Percentiles rank a stretch among this genome's conserved stretches.
phyloP scores from a whole-genome alignment of 2,888 invertebrate genomes.

The Ectobius pallidus region DNA sequence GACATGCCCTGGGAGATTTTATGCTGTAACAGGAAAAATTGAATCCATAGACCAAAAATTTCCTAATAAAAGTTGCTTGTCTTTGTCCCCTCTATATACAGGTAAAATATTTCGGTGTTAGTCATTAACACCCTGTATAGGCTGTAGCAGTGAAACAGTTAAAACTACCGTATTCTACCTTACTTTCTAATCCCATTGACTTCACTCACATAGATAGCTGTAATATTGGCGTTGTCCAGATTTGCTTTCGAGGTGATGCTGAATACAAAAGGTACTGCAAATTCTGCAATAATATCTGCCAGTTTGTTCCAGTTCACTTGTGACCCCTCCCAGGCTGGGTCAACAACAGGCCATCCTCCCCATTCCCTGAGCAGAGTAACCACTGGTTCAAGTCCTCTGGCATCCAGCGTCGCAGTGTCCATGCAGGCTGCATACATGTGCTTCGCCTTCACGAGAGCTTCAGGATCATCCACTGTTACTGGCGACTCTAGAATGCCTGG shows the following conservation, averaged over 20 bases:
- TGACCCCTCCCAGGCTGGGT: constrained; percentile 29
- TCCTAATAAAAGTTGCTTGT: no score
- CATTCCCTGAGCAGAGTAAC: constrained; percentile 47
- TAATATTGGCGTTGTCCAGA: constrained; percentile 48
- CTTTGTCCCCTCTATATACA: no score
- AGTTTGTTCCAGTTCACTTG: constrained; percentile 50
- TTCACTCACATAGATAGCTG: constrained; percentile 52
- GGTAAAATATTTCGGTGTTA: no score
- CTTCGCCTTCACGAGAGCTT: constrained; percentile 52
- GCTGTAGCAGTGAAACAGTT: no score
- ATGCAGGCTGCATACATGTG: constrained; percentile 52
- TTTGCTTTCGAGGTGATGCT: constrained; percentile 48
- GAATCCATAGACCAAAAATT: no score
- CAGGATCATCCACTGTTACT: constrained; percentile 47
- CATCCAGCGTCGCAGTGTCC: constrained; percentile 46
- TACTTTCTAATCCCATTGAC: no score
- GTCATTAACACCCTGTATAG: no score
- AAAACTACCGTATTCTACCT: no score
- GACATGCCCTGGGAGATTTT: no score
- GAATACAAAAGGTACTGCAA: constrained; percentile 54
- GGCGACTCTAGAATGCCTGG: background rate
- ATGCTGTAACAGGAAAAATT: no score
- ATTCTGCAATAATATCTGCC: constrained; percentile 51
- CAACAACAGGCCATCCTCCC: constrained; percentile 52
- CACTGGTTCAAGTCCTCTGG: constrained; percentile 48